Conservation (phyloP, 2,797 vertebrate genomes). For the Xenentodon cancila region DNA sequence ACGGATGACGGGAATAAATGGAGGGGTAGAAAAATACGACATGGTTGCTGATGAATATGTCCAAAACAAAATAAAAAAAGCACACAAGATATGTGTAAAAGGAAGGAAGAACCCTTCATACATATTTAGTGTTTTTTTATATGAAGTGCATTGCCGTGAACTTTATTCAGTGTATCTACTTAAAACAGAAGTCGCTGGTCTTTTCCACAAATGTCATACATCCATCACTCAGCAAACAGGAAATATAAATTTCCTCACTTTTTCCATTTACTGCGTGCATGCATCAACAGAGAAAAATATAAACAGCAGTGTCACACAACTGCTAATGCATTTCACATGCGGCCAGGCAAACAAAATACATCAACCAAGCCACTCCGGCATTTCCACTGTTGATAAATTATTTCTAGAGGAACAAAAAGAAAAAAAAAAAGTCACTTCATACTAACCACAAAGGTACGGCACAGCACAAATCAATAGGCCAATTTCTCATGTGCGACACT, state of each 20-base stretch:
- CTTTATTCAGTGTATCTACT: not conserved
- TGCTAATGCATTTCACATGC: conserved; percentile 46
- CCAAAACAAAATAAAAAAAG: no score
- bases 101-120: not conserved
- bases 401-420: conserved; percentile 22
- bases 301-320: conserved; percentile 26
- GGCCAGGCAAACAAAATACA: conserved; percentile 23
- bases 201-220: conserved; percentile 29
- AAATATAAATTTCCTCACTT: conserved; percentile 41
- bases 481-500: not conserved
- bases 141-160: conserved; percentile 9
- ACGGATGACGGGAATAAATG: conserved; percentile 14
- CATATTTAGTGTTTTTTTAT: conserved; percentile 1
- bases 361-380: conserved; percentile 20
- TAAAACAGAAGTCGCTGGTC: conserved; percentile 38
- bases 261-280: conserved; percentile 23
- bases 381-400: conserved; percentile 30
- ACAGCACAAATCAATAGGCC: conserved; percentile 8
- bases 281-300: conserved; percentile 32
- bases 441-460: conserved; percentile 18
- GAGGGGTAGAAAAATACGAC: conserved; percentile 31
- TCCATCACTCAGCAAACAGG: conserved; percentile 49
- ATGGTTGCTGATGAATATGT: not conserved
- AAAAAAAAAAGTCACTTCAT: conserved; percentile 1
- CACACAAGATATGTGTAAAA: no score